Conservation (phyloP, 2,113 vertebrate species). For the Pimephales promelas region DNA sequence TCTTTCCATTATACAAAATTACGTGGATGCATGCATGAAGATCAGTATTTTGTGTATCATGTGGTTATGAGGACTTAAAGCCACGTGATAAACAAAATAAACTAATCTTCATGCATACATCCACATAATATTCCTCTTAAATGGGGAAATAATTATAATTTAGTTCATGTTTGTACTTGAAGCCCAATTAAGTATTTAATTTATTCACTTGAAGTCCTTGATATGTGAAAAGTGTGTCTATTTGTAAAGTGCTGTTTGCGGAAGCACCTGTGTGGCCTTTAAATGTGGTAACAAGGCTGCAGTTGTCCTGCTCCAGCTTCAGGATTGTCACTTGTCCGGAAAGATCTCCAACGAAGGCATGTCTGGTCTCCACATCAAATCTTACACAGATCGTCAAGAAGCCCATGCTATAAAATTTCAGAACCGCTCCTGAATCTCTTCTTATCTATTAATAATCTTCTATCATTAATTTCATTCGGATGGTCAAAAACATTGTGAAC, state of each 20-base stretch:
- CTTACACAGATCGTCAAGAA: constrained; percentile 78
- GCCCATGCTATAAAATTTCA: background rate
- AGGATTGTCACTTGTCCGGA: constrained; percentile 98
- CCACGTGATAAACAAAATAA: no score
- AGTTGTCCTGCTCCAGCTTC: constrained; percentile 94
- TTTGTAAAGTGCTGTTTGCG: background rate
- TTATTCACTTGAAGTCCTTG: background rate
- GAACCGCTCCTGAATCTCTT: background rate
- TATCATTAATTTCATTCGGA: background rate
- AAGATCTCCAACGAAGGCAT: constrained; percentile 95
- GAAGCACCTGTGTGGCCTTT: constrained; percentile 93
- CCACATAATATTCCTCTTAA: no score
- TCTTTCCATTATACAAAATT: background rate
- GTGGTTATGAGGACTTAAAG: background rate
- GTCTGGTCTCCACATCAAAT: constrained; percentile 96
- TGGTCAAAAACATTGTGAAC: background rate
- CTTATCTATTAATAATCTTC: no score
- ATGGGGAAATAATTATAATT: background rate
- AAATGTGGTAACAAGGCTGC: constrained; percentile 93
- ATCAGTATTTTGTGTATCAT: background rate
- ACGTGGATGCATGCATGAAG: background rate
- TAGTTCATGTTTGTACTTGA: background rate
- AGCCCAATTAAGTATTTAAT: background rate
- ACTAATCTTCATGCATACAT: no score
- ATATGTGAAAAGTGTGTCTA: background rate